These are phyloP conservation scores for Periparus ater DNA, from an alignment of 2,797 vertebrate genomes.

Conservation along the genomic window DNA sequence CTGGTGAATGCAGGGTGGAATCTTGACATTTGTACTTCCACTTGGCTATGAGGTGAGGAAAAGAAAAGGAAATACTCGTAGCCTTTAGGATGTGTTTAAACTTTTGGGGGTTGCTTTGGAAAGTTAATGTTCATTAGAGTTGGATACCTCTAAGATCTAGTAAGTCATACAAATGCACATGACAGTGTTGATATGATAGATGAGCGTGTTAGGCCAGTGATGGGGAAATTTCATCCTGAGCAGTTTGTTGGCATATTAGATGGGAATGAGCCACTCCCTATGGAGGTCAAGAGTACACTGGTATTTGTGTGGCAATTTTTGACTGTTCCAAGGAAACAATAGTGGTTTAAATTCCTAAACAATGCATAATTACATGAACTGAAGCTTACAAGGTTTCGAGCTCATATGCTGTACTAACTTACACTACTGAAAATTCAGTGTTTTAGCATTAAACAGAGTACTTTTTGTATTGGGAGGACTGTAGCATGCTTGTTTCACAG, in stretches of 20 bases:
- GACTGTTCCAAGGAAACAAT: not conserved
- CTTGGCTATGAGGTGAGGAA: not conserved
- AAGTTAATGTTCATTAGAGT: not conserved
- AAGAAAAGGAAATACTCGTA: not conserved
- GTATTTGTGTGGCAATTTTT: constrained; percentile 46
- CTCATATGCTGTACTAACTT: not conserved
- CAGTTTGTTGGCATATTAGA: not conserved
- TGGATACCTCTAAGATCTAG: not conserved
- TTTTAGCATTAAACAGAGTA: not conserved
- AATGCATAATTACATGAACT: not conserved
- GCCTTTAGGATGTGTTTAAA: not conserved
- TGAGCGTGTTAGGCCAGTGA: not conserved
- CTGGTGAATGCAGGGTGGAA: not conserved
- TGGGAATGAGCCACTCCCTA: constrained; percentile 19
- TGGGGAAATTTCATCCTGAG: constrained; percentile 14
- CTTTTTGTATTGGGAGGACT: not conserved
- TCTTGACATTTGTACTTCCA: not conserved
- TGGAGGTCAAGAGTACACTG: constrained; percentile 6
- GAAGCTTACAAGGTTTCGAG: not conserved
- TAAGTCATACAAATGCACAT: not conserved
- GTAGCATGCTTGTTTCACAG: not conserved
- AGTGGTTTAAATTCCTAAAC: not conserved
- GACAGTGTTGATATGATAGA: not conserved
- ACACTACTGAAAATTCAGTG: not conserved
- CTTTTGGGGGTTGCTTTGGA: not conserved